Percentiles rank a stretch among this genome's conserved stretches.
These are phyloP conservation scores for Idaea dimidiata DNA, from an alignment of 2,888 invertebrate species.

Conservation along the genomic window DNA sequence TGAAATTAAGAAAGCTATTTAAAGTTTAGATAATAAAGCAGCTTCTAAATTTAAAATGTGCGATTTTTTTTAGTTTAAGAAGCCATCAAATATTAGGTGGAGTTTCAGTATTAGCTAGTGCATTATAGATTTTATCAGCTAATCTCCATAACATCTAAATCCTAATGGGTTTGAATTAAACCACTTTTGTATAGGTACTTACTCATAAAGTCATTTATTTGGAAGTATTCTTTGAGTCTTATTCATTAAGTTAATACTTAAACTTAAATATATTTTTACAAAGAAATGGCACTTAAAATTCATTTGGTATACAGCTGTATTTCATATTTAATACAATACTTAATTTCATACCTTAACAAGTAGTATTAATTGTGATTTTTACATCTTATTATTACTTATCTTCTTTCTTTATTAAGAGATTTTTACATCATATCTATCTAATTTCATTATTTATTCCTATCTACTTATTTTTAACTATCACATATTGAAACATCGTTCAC, in stretches of 20 bases:
- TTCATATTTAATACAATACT: constrained; percentile 19
- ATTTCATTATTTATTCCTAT: constrained; percentile 18
- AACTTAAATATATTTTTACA: constrained; percentile 7
- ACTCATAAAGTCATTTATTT: constrained; percentile 11
- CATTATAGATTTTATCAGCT: too few species aligned
- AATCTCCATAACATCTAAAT: neutral
- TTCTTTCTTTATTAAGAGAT: constrained; percentile 11
- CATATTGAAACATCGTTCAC: constrained; percentile 41
- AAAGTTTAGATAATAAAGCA: too few species aligned
- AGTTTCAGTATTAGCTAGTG: too few species aligned
- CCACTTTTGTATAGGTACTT: neutral
- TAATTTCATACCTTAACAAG: constrained; percentile 7
- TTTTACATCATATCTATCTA: constrained; percentile 4
- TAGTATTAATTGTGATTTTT: neutral
- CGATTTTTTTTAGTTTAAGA: too few species aligned
- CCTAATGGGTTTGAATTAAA: neutral
- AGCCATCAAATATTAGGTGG: too few species aligned
- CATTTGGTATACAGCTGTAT: constrained; percentile 65
- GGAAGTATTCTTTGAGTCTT: constrained; percentile 14
- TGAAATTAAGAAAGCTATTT: too few species aligned
- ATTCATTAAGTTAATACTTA: constrained; percentile 14
- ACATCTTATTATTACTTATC: constrained; percentile 8
- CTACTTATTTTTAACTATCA: constrained; percentile 44
- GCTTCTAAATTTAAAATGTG: too few species aligned
- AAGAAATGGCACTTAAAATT: constrained; percentile 38